These are phyloP conservation scores for Argyresthia albistria DNA, from an alignment of 2,888 invertebrate genomes.

Conservation along the genomic window DNA sequence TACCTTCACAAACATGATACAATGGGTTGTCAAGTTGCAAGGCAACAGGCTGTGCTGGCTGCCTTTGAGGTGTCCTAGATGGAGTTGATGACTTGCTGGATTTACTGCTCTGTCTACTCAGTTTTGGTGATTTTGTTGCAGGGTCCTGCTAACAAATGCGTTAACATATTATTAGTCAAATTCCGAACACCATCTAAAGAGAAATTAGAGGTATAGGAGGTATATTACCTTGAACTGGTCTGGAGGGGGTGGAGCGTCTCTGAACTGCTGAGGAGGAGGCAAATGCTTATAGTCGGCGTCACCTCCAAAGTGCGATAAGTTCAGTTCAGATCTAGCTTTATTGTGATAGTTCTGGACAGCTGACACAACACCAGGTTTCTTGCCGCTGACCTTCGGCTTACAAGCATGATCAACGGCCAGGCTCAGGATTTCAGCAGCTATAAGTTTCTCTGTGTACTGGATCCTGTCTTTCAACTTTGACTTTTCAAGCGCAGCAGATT, in stretches of 20 bases:
- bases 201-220: background rate
- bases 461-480: conserved; percentile 56
- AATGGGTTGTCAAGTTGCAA: conserved; percentile 79
- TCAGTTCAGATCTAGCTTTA: conserved; percentile 74
- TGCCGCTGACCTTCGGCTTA: conserved; percentile 33
- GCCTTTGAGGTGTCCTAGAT: conserved; percentile 45
- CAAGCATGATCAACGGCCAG: conserved; percentile 53
- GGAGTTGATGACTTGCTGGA: conserved; percentile 62
- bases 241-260: conserved; percentile 85
- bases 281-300: conserved; percentile 80
- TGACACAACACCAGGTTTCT: conserved; percentile 27
- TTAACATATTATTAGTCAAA: background rate
- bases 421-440: conserved; percentile 61
- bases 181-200: too few relatives aligned
- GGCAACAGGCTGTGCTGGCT: conserved; percentile 33
- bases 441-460: conserved; percentile 61
- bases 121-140: conserved; percentile 52
- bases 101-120: conserved; percentile 59
- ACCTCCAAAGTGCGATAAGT: conserved; percentile 66
- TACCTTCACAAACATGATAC: conserved; percentile 86
- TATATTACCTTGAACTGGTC: conserved; percentile 74
- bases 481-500: conserved; percentile 37
- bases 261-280: conserved; percentile 88
- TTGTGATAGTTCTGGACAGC: conserved; percentile 45
- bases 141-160: conserved; percentile 43